phyloP scores from a whole-genome alignment of 2,888 invertebrate genomes.

The Julus scanicus region DNA sequence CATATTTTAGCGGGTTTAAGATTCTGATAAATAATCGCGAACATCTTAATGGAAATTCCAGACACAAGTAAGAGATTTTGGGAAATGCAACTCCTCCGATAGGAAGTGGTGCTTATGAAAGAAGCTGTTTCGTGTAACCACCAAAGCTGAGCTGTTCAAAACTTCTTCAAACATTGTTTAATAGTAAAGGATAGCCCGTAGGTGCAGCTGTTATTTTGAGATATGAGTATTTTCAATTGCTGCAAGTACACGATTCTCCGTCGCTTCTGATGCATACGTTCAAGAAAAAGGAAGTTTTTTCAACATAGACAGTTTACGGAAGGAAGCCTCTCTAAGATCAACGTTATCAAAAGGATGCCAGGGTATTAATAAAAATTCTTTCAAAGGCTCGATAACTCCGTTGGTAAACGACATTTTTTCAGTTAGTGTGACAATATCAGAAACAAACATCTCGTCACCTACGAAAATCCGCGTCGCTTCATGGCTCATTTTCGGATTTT shows the following conservation, averaged over 20 bases:
- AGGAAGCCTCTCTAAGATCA: constrained; percentile 40
- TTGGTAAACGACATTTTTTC: constrained; percentile 44
- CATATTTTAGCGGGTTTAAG: background rate
- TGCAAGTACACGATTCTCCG: background rate
- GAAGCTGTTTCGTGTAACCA: background rate
- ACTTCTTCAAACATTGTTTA: background rate
- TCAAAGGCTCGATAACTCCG: constrained; percentile 40
- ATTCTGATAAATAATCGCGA: background rate
- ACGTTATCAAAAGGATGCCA: constrained; percentile 45
- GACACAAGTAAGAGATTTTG: background rate
- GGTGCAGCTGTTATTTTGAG: constrained; percentile 24
- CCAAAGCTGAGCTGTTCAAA: background rate
- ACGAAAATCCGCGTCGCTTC: constrained; percentile 31
- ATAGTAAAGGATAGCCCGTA: background rate
- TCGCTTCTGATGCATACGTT: constrained; percentile 18
- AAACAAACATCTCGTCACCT: constrained; percentile 45
- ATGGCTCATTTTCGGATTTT: constrained; percentile 45
- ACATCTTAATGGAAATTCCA: background rate
- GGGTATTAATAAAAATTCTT: constrained; percentile 47
- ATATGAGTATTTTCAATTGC: constrained; percentile 40
- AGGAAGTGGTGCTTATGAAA: background rate
- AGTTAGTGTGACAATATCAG: constrained; percentile 45
- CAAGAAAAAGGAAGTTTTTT: constrained; percentile 9
- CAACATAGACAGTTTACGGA: constrained; percentile 12
- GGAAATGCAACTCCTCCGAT: background rate